A percentile compares a stretch with the other conserved stretches of the same genome.
phyloP scores from a whole-genome alignment of 2,888 invertebrate genomes.

The Horisme vitalbata region DNA sequence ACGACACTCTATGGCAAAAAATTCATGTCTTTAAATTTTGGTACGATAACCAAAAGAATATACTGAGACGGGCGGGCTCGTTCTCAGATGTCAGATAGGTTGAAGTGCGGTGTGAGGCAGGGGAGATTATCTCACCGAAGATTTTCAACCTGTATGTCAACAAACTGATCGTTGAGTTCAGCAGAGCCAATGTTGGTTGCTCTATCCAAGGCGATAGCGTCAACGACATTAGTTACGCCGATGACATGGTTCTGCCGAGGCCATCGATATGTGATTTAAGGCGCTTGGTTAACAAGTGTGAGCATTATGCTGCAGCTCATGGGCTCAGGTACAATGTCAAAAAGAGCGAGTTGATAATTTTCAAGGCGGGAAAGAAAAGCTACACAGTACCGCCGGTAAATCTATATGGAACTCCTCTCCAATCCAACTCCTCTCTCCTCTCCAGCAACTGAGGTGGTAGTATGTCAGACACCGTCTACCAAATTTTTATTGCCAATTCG shows the following conservation, averaged over 20 bases:
- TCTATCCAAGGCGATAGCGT: neutral
- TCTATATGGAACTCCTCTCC: no score
- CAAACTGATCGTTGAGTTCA: neutral
- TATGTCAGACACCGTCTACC: no score
- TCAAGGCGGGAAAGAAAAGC: no score
- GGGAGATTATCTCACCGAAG: neutral
- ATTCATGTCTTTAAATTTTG: neutral
- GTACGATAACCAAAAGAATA: neutral
- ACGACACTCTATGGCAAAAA: no score
- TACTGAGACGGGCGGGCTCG: neutral
- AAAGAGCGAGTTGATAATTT: no score
- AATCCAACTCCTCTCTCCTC: no score
- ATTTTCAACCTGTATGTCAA: neutral
- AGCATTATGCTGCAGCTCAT: constrained; percentile 1
- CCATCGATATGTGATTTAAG: constrained; percentile 3
- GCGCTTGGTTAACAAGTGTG: neutral
- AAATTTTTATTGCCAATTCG: no score
- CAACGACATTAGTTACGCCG: constrained; percentile 10
- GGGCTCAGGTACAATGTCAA: constrained; percentile 1
- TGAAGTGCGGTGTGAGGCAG: constrained; percentile 2
- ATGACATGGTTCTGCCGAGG: constrained; percentile 12
- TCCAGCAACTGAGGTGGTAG: no score
- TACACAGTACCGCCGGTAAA: no score
- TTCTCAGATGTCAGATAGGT: neutral
- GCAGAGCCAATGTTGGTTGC: constrained; percentile 1